Conservation (phyloP, 2,888 invertebrate species). For the Aporophyla nigra region DNA sequence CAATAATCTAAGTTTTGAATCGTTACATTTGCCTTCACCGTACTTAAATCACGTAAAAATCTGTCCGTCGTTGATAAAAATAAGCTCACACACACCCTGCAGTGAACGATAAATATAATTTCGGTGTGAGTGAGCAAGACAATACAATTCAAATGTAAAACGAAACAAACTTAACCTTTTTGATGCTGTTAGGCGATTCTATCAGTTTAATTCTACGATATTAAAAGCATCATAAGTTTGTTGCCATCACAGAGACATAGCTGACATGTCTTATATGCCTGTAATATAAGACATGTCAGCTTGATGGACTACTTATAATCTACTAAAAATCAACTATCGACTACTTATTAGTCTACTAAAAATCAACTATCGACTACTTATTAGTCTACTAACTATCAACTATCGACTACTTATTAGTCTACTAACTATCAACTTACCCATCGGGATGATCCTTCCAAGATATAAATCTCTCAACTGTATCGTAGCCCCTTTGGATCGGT, state of each 20-base stretch:
- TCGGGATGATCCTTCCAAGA: conserved; percentile 33
- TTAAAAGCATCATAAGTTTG: too few species aligned
- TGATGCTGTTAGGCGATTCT: background rate
- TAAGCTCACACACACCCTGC: background rate
- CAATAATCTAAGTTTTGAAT: background rate
- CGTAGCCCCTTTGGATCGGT: conserved; percentile 29
- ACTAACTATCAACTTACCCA: conserved; percentile 40
- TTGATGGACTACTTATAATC: background rate
- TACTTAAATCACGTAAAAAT: background rate
- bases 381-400: too few species aligned
- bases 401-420: too few species aligned
- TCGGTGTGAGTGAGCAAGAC: background rate
- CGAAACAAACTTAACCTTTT: background rate
- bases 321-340: too few species aligned
- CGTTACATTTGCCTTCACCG: background rate
- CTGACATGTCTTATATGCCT: background rate
- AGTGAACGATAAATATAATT: background rate
- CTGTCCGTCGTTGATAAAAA: background rate
- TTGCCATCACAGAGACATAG: background rate
- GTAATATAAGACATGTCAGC: background rate
- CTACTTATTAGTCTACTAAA: too few species aligned
- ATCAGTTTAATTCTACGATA: background rate
- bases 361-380: too few species aligned
- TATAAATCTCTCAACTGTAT: conserved; percentile 26
- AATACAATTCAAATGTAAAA: background rate